Evolutionary conservation across 2,797 vertebrate genomes (phyloP).

Genomic region (Gastrophryne carolinensis): DNA sequence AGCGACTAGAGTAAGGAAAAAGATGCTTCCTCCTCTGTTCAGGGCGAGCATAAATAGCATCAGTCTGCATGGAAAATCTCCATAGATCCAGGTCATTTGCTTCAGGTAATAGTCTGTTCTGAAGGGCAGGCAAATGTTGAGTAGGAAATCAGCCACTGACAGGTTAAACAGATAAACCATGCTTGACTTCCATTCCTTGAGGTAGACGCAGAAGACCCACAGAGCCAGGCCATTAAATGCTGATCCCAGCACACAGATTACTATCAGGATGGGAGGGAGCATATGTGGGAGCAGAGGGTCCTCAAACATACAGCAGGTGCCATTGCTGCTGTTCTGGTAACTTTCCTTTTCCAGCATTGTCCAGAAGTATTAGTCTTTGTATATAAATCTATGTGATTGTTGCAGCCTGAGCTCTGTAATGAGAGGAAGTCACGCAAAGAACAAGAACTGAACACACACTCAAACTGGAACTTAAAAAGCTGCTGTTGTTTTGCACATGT

Average conservation of each 20-base stretch:
- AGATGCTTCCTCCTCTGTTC: slow-evolving; percentile 68
- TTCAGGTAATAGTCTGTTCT: slow-evolving; percentile 66
- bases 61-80: slow-evolving; percentile 61
- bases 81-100: slow-evolving; percentile 62
- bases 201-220: slow-evolving; percentile 71
- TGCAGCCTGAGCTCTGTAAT: too few species aligned
- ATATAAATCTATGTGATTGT: too few species aligned
- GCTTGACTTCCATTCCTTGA: slow-evolving; percentile 75
- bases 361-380: too few species aligned
- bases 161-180: slow-evolving; percentile 71
- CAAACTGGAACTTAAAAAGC: not conserved
- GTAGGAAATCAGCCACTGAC: slow-evolving; percentile 72
- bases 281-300: slow-evolving; percentile 55
- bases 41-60: slow-evolving; percentile 70
- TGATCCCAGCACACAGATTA: slow-evolving; percentile 69
- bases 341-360: not conserved
- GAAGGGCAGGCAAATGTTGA: slow-evolving; percentile 68
- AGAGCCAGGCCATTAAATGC: slow-evolving; percentile 70
- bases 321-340: slow-evolving; percentile 10
- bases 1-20: slow-evolving; percentile 71
- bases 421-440: not conserved
- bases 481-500: not conserved
- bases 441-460: not conserved
- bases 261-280: slow-evolving; percentile 65
- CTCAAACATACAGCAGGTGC: slow-evolving; percentile 60